Conservation (phyloP, 2,888 invertebrate species). For the Pterostichus niger region DNA sequence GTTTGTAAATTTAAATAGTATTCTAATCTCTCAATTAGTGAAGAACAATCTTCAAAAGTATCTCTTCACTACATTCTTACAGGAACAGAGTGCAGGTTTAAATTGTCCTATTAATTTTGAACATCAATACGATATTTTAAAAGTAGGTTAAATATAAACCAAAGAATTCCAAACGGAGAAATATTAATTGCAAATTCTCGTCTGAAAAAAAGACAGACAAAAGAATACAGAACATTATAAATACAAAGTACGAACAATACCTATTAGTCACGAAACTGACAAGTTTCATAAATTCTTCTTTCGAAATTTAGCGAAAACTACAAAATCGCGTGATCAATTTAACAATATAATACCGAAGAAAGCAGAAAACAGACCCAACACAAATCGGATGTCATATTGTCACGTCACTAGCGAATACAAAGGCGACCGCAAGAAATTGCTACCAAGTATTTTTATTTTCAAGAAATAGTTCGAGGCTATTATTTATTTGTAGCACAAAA, state of each 20-base stretch:
- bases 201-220: conserved; percentile 27
- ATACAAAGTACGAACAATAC: conserved; percentile 52
- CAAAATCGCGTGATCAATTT: conserved; percentile 66
- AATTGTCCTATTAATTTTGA: not conserved
- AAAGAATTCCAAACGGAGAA: conserved; percentile 19
- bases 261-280: conserved; percentile 65
- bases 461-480: conserved; percentile 12
- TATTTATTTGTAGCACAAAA: conserved; percentile 1
- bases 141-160: conserved; percentile 21
- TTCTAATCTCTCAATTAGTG: no score
- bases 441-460: conserved; percentile 51
- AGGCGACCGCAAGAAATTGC: conserved; percentile 41
- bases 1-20: no score
- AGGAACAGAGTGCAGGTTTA: not conserved
- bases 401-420: conserved; percentile 52
- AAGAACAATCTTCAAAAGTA: no score
- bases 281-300: conserved; percentile 65
- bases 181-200: conserved; percentile 15
- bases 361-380: conserved; percentile 40
- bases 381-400: conserved; percentile 63
- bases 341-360: conserved; percentile 50
- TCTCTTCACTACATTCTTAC: no score
- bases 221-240: conserved; percentile 42
- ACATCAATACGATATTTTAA: not conserved
- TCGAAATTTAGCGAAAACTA: conserved; percentile 61